Percentiles rank a stretch among this genome's conserved stretches.
Evolutionary conservation across 1,140 invertebrate species (phyloP).

Genomic region (Panagrolaimus sp.): DNA sequence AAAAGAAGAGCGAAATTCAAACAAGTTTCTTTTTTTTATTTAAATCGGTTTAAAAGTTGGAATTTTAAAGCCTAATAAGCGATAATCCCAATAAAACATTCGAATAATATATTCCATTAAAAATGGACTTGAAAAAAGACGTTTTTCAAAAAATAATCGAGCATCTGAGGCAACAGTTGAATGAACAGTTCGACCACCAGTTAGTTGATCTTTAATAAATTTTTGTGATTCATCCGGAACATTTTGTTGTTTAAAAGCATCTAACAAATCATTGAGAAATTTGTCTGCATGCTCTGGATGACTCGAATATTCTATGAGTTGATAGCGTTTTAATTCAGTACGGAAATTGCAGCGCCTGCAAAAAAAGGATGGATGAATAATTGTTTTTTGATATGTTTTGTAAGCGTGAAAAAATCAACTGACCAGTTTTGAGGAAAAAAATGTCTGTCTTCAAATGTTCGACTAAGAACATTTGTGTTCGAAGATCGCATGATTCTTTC

Average conservation of each 20-base stretch:
- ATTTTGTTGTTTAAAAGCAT: conserved; percentile 22
- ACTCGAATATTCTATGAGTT: conserved; percentile 31
- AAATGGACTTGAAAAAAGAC: conserved; percentile 32
- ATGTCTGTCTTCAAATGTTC: conserved; percentile 38
- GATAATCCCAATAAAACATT: conserved; percentile 43
- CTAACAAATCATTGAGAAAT: conserved; percentile 25
- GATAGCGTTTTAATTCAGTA: conserved; percentile 23
- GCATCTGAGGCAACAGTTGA: conserved; percentile 38
- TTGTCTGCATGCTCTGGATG: conserved; percentile 21
- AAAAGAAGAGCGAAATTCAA: neutral
- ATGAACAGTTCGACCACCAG: conserved; percentile 32
- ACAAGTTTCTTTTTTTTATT: neutral
- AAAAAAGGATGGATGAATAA: neutral
- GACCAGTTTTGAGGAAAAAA: conserved; percentile 41
- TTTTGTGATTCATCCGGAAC: conserved; percentile 30
- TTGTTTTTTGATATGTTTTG: neutral
- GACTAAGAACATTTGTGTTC: conserved; percentile 12
- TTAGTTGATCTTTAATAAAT: conserved; percentile 27
- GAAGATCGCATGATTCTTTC: conserved; percentile 28
- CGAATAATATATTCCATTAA: conserved; percentile 40
- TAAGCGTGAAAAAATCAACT: neutral
- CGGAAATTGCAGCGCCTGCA: conserved; percentile 39
- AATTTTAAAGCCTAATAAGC: conserved; percentile 33
- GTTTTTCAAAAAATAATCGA: conserved; percentile 33
- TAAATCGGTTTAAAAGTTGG: conserved; percentile 26